Base-by-base conservation (phyloP, 2,113 vertebrate species). In the Sinocyclocheilus rhinocerous region DNA sequence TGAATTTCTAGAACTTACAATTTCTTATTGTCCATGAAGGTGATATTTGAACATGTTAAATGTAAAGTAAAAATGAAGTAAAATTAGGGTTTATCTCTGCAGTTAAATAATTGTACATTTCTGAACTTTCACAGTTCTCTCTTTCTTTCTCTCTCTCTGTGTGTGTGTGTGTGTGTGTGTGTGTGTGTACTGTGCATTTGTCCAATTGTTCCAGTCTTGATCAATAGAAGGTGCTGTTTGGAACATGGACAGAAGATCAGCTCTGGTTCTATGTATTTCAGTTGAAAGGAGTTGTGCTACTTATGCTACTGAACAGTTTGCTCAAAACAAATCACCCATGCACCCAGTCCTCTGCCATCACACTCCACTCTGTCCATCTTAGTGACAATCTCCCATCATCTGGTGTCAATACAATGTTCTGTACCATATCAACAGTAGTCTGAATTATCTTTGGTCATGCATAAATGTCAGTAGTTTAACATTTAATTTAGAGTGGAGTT, bases 201-300 rank as follows among this genome's bases (percentile, higher is more conserved):
- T 63, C 61, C n/a, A 63, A 4, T 24, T 88, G 57, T 89, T 91
- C 80, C 93, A 95, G 94, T 95, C 93, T 87, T 95, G 94, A 95
- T 95, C n/a, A 78, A 70, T 76, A 45, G 26, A 70, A 65, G 83
- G 86, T 86, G 90, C 91, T 87, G 86, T 78, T 89, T 85, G 87
- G 50, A 87, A 3, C 45, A 87, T 75, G 81, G 84, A 81, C 76
- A 81, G 87, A 83, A 87, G 88, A 89, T 87, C 84, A 80, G 6
- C 87, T 76, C 83, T 22, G 20, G 57, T 22, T 59, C 18, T 22
- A 59, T 22, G 57, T 59, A 59, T 59, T 59, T 69, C 84, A 83
- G 22, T 76, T 84, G 55, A 33, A 16, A 78, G 69, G 93, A 88
- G 90, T 91, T 92, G 83, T 20, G 55, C 20, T 59, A 42, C 89